Evolutionary conservation across 1,140 invertebrate genomes (phyloP).

Genomic region (Lepidurus apus): DNA sequence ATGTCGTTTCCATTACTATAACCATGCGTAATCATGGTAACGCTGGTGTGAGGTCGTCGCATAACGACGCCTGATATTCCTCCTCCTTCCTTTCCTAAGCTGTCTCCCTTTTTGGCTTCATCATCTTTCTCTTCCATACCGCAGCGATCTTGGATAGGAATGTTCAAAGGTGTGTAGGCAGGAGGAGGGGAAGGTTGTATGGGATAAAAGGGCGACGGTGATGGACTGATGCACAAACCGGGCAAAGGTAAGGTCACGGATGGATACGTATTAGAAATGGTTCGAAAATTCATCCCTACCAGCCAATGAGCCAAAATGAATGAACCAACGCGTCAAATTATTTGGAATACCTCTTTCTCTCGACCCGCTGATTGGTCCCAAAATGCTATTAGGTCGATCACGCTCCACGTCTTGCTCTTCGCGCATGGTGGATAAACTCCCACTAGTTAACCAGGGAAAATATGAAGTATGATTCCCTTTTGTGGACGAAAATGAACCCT

Average conservation of each 20-base stretch:
- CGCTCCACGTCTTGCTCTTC: constrained; percentile 25
- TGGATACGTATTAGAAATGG: not conserved
- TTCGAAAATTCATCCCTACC: not conserved
- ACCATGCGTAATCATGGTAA: not conserved
- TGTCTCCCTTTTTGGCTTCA: not conserved
- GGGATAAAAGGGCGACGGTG: not conserved
- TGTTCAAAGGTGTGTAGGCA: not conserved
- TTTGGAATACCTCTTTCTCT: not conserved
- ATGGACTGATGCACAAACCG: not conserved
- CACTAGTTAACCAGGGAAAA: not conserved
- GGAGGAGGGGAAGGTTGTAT: constrained; percentile 9
- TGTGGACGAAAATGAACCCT: not conserved
- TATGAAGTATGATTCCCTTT: not conserved
- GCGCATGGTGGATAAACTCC: constrained; percentile 27
- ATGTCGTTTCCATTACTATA: not conserved
- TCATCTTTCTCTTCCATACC: not conserved
- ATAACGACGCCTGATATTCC: not conserved
- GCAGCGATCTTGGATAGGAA: not conserved
- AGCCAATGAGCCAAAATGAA: not conserved
- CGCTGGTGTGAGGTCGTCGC: not conserved
- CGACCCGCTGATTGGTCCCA: not conserved
- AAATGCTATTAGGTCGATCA: not conserved
- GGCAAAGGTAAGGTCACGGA: not conserved
- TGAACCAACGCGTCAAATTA: not conserved
- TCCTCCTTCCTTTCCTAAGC: not conserved